A percentile compares a stretch with the other conserved stretches of the same genome.
Evolutionary conservation across 2,888 invertebrate genomes (phyloP).

Genomic region (Artemia sinica): DNA sequence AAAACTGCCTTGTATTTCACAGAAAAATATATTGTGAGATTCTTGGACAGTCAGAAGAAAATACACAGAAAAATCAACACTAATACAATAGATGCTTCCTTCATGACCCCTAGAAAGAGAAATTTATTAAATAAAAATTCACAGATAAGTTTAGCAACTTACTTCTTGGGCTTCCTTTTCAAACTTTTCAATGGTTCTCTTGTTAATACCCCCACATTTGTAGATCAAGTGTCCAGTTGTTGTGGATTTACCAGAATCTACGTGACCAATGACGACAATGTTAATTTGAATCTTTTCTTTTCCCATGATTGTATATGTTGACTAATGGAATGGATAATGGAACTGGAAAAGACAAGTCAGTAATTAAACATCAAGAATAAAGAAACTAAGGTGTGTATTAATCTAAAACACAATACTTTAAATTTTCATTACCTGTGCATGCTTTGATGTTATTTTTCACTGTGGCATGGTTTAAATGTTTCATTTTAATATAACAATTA

Average conservation of each 20-base stretch:
- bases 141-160: constrained; percentile 24
- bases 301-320: constrained; percentile 45
- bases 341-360: constrained; percentile 19
- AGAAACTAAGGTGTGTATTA: constrained; percentile 11
- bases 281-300: constrained; percentile 97
- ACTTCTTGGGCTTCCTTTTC: constrained; percentile 97
- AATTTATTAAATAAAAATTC: neutral
- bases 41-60: too few relatives aligned
- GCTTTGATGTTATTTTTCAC: too few relatives aligned
- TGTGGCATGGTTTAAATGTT: too few relatives aligned
- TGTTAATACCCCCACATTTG: constrained; percentile 99
- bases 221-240: constrained; percentile 97
- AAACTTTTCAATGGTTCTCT: constrained; percentile 99
- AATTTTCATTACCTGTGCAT: too few relatives aligned
- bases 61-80: too few relatives aligned
- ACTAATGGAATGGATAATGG: constrained; percentile 20
- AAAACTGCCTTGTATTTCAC: too few relatives aligned
- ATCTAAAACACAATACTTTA: too few relatives aligned
- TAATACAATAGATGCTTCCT: too few relatives aligned
- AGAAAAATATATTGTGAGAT: too few relatives aligned
- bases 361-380: constrained; percentile 2
- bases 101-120: too few relatives aligned
- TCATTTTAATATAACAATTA: too few relatives aligned
- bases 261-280: constrained; percentile 97
- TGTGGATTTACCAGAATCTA: constrained; percentile 93